Evolutionary conservation across 1,140 invertebrate species (phyloP).

Genomic region (Pseudomyrmex dendroicus): DNA sequence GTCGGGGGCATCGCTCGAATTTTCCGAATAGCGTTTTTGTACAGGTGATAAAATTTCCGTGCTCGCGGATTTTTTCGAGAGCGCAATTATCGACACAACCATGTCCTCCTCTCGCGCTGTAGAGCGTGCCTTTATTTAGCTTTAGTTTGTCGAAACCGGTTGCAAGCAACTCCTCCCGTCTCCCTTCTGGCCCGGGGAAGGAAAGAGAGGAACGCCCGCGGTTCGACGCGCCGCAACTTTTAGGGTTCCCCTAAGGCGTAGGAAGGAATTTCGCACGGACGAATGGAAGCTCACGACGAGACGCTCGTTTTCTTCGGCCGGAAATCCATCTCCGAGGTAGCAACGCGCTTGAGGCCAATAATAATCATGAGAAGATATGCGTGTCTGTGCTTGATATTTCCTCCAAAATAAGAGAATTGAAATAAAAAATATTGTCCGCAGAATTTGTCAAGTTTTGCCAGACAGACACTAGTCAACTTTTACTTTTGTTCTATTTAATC

Average conservation of each 20-base stretch:
- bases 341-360: no score
- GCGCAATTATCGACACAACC: constrained; percentile 64
- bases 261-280: constrained; percentile 68
- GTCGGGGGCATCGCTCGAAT: neutral
- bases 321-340: constrained; percentile 45
- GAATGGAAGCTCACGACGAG: constrained; percentile 41
- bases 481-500: no score
- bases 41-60: neutral
- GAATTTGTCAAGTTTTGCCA: no score
- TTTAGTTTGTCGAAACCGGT: constrained; percentile 77
- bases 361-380: neutral
- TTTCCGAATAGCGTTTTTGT: neutral
- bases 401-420: no score
- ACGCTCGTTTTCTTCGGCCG: constrained; percentile 54
- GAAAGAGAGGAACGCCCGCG: constrained; percentile 46
- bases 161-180: constrained; percentile 68
- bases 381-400: no score
- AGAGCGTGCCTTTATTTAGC: constrained; percentile 77
- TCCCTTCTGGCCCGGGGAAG: constrained; percentile 44
- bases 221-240: constrained; percentile 63
- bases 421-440: no score
- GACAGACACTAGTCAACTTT: no score
- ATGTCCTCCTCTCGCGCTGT: constrained; percentile 66
- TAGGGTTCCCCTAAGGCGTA: constrained; percentile 57
- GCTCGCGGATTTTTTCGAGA: constrained; percentile 58